Base-by-base conservation (phyloP, 1,140 invertebrate species). In the Nylanderia fulva region DNA sequence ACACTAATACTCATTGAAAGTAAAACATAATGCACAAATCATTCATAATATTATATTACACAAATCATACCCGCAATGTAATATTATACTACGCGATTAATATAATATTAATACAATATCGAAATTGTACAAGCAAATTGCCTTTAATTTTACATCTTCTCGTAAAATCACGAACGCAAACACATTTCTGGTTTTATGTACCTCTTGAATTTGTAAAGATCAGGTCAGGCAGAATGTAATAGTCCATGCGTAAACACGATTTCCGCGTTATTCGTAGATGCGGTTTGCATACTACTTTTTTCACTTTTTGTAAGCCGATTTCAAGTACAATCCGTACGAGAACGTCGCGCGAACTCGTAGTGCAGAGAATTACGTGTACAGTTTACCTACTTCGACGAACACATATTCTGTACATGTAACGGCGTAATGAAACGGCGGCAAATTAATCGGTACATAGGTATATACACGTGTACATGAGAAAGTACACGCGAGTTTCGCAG, bases 361-460 rank as follows among this genome's bases (percentile, higher is more conserved):
- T 24, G 66, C 56, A 79, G 58, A 84, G 85, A 89, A 87, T 87
- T 87, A 80, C 61, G 60, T 71, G 52, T 85, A 56, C 42, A 83
- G 82, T 83, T 88, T 90, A 85, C 86, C 76, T 75, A 83, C 86
- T 85, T 86, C 63, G 72, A n/a, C 58, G 36, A 54, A 74, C 83
- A 76, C 58, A 64, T 18, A 48, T 64, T 87, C 63, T 21, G 54
- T 56, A 71, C 74, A 69, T 48, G 33, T 33, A 33, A 63, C 64
- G 21, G 13, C 21, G 63, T 82, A 86, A 88, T 83, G 75, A 88
- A 88, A 90, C 56, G 68, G 60, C 69, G 56, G 56, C 61, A 54
- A 56, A 77, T 87, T 83, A 83, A 85, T 54, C 52, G 74, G 33
- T 64, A 83, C 36, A 45, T 42, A 45, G 27, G 27, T 66, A 33